A percentile compares a stretch with the other conserved stretches of the same genome.
Evolutionary conservation across 2,797 vertebrate species (phyloP).

Genomic region (Chiropotes sagulatus): DNA sequence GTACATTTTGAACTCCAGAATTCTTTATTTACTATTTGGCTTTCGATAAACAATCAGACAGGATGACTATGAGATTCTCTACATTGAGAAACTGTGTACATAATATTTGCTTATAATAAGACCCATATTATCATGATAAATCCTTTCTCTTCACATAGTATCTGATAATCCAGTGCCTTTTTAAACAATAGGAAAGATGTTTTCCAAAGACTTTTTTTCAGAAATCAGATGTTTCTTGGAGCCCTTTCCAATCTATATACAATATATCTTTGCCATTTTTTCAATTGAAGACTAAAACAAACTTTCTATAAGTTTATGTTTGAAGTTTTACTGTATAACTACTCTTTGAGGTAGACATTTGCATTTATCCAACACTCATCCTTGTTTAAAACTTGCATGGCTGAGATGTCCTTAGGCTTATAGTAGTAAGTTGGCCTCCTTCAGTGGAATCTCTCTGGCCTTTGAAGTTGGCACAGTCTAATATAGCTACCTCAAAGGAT

Average conservation of each 20-base stretch:
- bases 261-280: neutral
- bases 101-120: conserved; percentile 2
- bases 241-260: neutral
- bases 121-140: neutral
- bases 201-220: neutral
- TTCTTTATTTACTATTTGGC: conserved; percentile 22
- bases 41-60: conserved; percentile 38
- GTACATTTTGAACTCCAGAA: neutral
- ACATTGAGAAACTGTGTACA: conserved; percentile 33
- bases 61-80: conserved; percentile 39
- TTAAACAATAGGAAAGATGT: neutral
- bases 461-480: conserved; percentile 56
- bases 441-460: conserved; percentile 11
- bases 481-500: conserved; percentile 4
- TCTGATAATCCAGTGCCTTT: conserved; percentile 24
- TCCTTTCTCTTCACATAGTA: conserved; percentile 17
- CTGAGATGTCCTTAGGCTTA: conserved; percentile 26
- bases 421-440: neutral
- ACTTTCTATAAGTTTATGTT: neutral
- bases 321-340: conserved; percentile 30
- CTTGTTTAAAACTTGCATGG: conserved; percentile 46
- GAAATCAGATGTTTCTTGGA: conserved; percentile 41
- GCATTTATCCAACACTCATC: neutral
- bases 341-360: conserved; percentile 36
- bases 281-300: conserved; percentile 29